These are phyloP conservation scores for Pseudobourletiella spinata DNA, from an alignment of 1,140 invertebrate genomes.

Conservation along the genomic window DNA sequence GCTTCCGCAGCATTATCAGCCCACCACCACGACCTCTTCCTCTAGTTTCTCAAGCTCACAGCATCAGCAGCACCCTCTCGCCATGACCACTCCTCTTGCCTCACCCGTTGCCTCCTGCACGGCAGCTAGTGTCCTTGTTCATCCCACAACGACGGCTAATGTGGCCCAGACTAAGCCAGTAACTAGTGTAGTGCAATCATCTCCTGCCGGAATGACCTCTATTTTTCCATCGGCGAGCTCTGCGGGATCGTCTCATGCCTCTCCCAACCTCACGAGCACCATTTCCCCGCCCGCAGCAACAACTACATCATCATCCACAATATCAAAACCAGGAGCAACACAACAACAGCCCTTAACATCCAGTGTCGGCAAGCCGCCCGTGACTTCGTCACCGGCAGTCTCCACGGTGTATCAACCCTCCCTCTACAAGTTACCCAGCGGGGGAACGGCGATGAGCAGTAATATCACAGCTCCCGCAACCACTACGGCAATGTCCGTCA, in stretches of 20 bases:
- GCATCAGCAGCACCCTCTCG: neutral
- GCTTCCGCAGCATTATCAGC: neutral
- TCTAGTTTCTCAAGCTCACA: no score
- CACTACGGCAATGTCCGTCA: no score
- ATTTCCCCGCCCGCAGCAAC: neutral
- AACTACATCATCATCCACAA: neutral
- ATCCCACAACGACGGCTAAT: neutral
- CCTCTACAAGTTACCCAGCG: neutral
- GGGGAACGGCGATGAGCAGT: neutral
- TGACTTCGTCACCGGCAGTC: neutral
- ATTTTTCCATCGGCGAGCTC: neutral
- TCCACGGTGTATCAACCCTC: neutral
- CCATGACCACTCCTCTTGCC: conserved; percentile 1
- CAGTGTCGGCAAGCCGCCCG: no score
- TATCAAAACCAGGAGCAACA: neutral
- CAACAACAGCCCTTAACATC: no score
- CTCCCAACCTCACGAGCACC: neutral
- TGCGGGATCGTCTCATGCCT: neutral
- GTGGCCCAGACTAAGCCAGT: neutral
- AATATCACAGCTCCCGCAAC: neutral
- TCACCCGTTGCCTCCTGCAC: neutral
- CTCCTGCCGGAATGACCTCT: neutral
- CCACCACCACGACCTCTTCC: no score
- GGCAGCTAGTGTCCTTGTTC: neutral
- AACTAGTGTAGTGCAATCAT: neutral